Evolutionary conservation across 2,113 vertebrate species (phyloP), one percentile per base, ranked within the genome.

Genomic region (Callipepla californica): DNA sequence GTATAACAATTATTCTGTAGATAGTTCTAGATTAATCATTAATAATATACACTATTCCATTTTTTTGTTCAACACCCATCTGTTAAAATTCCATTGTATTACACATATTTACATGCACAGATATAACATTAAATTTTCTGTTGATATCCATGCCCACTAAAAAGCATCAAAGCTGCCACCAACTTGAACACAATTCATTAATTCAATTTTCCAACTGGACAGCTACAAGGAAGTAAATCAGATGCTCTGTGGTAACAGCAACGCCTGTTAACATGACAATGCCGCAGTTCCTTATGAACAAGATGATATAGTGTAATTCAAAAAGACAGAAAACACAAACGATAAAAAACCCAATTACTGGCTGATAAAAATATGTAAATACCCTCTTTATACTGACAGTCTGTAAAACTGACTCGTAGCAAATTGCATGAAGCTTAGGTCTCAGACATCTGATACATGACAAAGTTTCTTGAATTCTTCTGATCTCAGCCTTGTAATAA

Each of bases 341-440:
- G 26, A 87, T 87, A 92, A 94, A 93, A 96, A 85, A 19, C 13
- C 28, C 74, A 95, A 92, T 95, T 95, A 93, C 67, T 58, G 26
- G 61, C 44, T 95, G 85, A 89, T 93, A 92, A 95, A 97, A 95
- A 84, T 92, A 94, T 83, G 87, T 73, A 97, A 97, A 90, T 90
- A 87, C 13, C 79, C 69, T 76, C 58, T 93, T 88, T 57, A 22
- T 59, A 9, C 34, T 70, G 91, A 87, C 80, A 95, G 73, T 86
- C 70, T 13, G 89, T 75, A 89, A 78, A 96, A 75, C 45, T 77
- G 65, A 48, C 88, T 93, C 38, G 53, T 9, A 83, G 47, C 36
- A 50, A 95, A 55, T 51, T 66, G 57, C 3, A 66, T 22, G 62
- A 85, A 87, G 15, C 32, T 80, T 66, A 59, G 22, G 26, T 51